These are phyloP conservation scores for Epinephelus lanceolatus DNA, from an alignment of 2,113 vertebrate species.

Conservation along the genomic window DNA sequence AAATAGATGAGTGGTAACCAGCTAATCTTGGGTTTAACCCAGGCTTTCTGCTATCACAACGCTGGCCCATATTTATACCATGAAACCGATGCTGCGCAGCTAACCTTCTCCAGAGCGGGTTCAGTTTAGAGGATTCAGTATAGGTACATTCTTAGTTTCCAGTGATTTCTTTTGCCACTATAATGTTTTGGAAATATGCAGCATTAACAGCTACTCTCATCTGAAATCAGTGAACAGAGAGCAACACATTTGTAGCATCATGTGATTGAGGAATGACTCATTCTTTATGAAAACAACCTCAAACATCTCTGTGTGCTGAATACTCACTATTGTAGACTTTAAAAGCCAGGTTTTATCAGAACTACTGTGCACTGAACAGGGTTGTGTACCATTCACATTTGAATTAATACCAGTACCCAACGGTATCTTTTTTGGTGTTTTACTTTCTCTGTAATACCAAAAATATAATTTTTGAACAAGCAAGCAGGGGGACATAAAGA, in stretches of 20 bases:
- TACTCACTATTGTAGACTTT: too few relatives aligned
- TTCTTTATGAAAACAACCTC: neutral
- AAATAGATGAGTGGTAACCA: neutral
- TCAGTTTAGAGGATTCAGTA: neutral
- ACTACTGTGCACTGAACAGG: too few relatives aligned
- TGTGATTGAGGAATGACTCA: conserved; percentile 37
- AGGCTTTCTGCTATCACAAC: neutral
- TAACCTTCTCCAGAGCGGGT: neutral
- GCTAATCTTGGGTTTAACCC: neutral
- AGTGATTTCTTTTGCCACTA: neutral
- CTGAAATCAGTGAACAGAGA: conserved; percentile 9
- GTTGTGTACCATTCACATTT: too few relatives aligned
- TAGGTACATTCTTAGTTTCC: neutral
- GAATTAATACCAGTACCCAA: too few relatives aligned
- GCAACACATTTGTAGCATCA: conserved; percentile 10
- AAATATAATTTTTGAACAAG: too few relatives aligned
- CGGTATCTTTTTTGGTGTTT: too few relatives aligned
- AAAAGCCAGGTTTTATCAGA: too few relatives aligned
- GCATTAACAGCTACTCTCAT: neutral
- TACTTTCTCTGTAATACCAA: too few relatives aligned
- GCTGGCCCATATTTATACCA: neutral
- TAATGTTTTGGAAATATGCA: neutral
- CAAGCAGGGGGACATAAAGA: too few relatives aligned
- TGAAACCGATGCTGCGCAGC: neutral
- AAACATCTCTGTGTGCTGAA: neutral